These are phyloP conservation scores for Metellina segmentata DNA, from an alignment of 2,888 invertebrate species.

Conservation along the genomic window DNA sequence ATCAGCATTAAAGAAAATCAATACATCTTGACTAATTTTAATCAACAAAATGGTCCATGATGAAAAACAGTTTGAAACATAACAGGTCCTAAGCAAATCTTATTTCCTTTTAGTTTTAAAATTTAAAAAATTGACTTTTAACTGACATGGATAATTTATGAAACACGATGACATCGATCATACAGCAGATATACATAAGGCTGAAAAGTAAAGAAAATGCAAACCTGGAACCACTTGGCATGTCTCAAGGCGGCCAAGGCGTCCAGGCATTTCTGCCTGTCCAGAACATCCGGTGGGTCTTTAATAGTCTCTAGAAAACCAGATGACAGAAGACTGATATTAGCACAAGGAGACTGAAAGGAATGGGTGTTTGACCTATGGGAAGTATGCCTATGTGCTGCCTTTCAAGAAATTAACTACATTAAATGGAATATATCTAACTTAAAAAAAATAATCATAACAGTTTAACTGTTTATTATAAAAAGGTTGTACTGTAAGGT, in stretches of 20 bases:
- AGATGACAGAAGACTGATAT: constrained; percentile 79
- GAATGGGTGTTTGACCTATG: constrained; percentile 81
- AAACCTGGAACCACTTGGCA: constrained; percentile 99
- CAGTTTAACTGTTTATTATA: not conserved
- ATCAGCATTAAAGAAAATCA: too few species aligned
- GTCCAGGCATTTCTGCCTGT: constrained; percentile 99
- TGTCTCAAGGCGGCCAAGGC: constrained; percentile 99
- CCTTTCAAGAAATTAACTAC: constrained; percentile 1
- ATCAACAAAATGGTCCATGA: constrained; percentile 19
- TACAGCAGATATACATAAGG: constrained; percentile 80
- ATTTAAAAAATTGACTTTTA: not conserved
- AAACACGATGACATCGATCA: constrained; percentile 34
- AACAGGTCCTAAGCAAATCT: constrained; percentile 25
- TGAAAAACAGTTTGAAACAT: constrained; percentile 70
- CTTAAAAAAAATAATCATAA: not conserved
- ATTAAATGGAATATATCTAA: not conserved
- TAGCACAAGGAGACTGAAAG: constrained; percentile 77
- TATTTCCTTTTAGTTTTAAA: constrained; percentile 1
- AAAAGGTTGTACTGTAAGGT: too few species aligned
- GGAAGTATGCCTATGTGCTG: constrained; percentile 69
- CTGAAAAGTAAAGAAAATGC: constrained; percentile 80
- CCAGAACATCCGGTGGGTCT: constrained; percentile 93
- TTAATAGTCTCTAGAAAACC: constrained; percentile 82
- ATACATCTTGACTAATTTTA: not conserved
- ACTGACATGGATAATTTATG: not conserved